A percentile compares a stretch with the other conserved stretches of the same genome.
Conservation (phyloP, 2,888 invertebrate genomes). For the Erynnis tages region DNA sequence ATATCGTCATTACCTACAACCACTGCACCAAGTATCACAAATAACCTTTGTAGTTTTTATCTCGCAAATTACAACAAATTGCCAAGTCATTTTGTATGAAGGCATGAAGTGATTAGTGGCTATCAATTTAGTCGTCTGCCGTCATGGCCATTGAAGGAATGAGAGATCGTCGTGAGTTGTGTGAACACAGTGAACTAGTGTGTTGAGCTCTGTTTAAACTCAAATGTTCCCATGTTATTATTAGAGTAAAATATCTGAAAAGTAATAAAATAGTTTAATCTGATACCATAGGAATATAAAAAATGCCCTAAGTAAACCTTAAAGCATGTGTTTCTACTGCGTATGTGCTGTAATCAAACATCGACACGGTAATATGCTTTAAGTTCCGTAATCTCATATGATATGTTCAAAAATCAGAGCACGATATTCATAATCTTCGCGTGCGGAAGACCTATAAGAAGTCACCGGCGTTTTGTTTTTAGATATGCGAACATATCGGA, state of each 20-base stretch:
- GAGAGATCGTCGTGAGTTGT: not conserved
- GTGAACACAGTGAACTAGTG: not conserved
- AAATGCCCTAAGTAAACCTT: too few species aligned
- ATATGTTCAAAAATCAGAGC: not conserved
- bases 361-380: too few species aligned
- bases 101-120: slow-evolving; percentile 8
- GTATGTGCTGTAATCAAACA: too few species aligned
- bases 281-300: too few species aligned
- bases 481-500: slow-evolving; percentile 36
- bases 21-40: too few species aligned
- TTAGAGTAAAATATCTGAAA: too few species aligned
- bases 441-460: slow-evolving; percentile 48
- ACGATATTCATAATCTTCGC: slow-evolving; percentile 34
- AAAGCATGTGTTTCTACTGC: too few species aligned
- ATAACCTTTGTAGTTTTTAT: not conserved
- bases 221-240: too few species aligned
- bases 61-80: slow-evolving; percentile 10
- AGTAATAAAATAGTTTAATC: too few species aligned
- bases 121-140: slow-evolving; percentile 7
- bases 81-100: slow-evolving; percentile 4
- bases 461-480: slow-evolving; percentile 15
- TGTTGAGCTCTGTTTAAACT: too few species aligned
- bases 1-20: not conserved
- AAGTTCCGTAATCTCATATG: not conserved
- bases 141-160: not conserved